Base-by-base conservation (phyloP, 2,888 invertebrate species). In the Mellilla xanthometata region DNA sequence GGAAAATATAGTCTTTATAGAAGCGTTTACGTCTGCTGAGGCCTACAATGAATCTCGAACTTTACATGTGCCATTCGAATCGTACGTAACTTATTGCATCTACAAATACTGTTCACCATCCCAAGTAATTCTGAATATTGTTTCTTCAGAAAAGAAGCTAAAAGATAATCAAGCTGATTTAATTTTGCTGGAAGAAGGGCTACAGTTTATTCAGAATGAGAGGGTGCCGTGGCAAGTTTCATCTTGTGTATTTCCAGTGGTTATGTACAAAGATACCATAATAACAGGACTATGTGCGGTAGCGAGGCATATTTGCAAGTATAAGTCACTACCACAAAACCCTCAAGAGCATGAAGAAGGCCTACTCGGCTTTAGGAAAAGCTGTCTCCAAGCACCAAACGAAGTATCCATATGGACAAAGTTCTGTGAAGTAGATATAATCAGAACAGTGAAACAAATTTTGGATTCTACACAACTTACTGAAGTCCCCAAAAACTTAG, bases 361-460 rank as follows among this genome's bases (percentile, higher is more conserved):
- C 11, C 76, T 96, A 28, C 84, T 97, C 8, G 96, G 97, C 0
- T 97, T 96, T 67, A 93, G 96, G 49, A 92, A 92, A 50, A 92
- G 94, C 39, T 96, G 96, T 66, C 84, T 97, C 8, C 91, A 95
- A 62, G 94, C 96, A 1, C 96, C 96, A 39, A 94, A 96, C 13
- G 97, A 97, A 81, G 91, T 93, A 5, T 96, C 97, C 5, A 90
- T 95, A 26, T 97, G 97, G 97, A 98, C 97, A 0, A 95, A 94
- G 65, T 97, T 97, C 73, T 98, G 98, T 88, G 98, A 98, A 89
- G 91, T 95, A 2, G 95, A 97, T 69, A 84, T 97, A 29, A 91
- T 95, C 7, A 74, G 83, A 39, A 91, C 93, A 1, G 80, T 94
- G 0, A 90, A 91, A 49, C 64, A 80, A n/a, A 57, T 92, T 34